phyloP scores from a whole-genome alignment of 2,797 vertebrate species.

The Sebastes matsubarae region DNA sequence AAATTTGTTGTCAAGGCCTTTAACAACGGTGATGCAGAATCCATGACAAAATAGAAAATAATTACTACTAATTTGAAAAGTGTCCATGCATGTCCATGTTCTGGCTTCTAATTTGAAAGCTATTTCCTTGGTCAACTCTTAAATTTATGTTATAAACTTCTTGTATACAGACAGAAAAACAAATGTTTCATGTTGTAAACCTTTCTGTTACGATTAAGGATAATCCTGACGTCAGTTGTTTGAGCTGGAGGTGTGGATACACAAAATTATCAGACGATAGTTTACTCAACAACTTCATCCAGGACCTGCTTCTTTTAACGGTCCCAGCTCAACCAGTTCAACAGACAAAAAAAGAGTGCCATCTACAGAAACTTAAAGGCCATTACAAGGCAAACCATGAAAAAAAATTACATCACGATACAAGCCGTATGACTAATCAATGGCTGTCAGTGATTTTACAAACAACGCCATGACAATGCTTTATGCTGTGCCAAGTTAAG shows the following conservation, averaged over 20 bases:
- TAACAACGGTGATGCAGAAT: background rate
- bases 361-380: slow-evolving; percentile 12
- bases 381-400: slow-evolving; percentile 6
- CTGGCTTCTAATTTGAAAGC: background rate
- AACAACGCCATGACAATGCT: background rate
- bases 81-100: background rate
- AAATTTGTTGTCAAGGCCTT: background rate
- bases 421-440: background rate
- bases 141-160: background rate
- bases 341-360: background rate
- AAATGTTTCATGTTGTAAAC: background rate
- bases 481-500: background rate
- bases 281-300: background rate
- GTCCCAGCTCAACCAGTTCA: background rate
- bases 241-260: slow-evolving; percentile 11
- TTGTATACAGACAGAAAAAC: background rate
- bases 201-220: background rate
- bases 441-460: slow-evolving; percentile 16
- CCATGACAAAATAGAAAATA: background rate
- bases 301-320: background rate
- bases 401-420: background rate
- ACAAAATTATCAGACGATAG: background rate
- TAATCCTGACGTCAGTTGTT: background rate
- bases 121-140: background rate
- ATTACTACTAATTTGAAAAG: background rate